These are phyloP conservation scores for Chloroceryle amazona DNA, from an alignment of 2,797 vertebrate genomes.

Conservation along the genomic window DNA sequence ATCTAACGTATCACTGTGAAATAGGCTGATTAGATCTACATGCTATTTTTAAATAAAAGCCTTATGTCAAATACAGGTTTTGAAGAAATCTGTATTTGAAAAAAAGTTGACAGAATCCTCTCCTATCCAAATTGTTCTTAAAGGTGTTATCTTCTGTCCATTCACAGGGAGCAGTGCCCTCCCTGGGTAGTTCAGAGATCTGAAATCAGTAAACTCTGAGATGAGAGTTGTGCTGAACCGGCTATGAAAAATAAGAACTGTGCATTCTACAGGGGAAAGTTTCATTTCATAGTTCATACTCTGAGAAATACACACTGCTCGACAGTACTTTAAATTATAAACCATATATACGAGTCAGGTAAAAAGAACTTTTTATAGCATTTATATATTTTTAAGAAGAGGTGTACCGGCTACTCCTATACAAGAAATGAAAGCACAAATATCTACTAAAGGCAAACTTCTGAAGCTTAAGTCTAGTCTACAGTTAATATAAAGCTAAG, in stretches of 20 bases:
- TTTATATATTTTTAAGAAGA: background rate
- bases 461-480: background rate
- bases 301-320: background rate
- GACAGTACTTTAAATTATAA: background rate
- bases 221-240: background rate
- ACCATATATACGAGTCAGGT: background rate
- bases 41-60: background rate
- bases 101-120: background rate
- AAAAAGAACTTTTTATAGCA: background rate
- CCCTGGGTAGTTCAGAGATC: background rate
- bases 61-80: background rate
- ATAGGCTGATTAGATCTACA: background rate
- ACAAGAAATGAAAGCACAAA: background rate
- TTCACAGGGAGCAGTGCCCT: background rate
- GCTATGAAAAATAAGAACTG: background rate
- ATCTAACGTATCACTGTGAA: background rate
- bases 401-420: background rate
- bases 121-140: constrained; percentile 5
- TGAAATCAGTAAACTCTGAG: constrained; percentile 8
- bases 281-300: background rate
- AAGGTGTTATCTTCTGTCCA: constrained; percentile 2
- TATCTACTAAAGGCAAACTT: background rate
- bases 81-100: background rate
- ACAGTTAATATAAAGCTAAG: background rate
- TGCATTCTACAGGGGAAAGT: background rate